Base-by-base conservation (phyloP, 2,888 invertebrate genomes). In the Adineta ricciae region DNA sequence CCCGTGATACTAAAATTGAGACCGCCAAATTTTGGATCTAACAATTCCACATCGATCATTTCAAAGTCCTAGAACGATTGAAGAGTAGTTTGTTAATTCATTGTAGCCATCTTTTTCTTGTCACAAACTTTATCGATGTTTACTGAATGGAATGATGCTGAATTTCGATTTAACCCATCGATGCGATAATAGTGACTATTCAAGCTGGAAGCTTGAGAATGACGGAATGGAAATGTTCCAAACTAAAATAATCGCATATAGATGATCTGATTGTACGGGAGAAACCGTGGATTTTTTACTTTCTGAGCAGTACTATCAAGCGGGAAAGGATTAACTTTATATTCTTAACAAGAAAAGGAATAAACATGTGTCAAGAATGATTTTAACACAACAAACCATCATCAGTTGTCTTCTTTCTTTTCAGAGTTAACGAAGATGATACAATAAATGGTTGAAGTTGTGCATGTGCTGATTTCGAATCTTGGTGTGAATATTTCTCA, bases 1-100 rank as follows among this genome's bases (percentile, higher is more conserved):
- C 96, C 96, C 86, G 93, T 94, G 87, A 95, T 94, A 89, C 94
- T 94, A 91, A 96, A 94, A 2, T 95, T 95, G 0, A 96, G 92
- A 0, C 96, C 95, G 0, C 78, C n/a, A 24, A 78, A 78, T 41
- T 21, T 41, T 41, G 78, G 78, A 78, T 41, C 41, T 38, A 78
- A 41, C n/a, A 78, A 78, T 78, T 41, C 41, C n/a, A 78, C 14
- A 41, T 78, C 78, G 41, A 78, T 41, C 41, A 41, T 38, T 78
- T 78, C 78, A 5, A n/a, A n/a, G n/a, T 78, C 78, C 78, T 78
- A 78, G 2, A 5, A 41, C 8, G 21, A 41, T 41, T 41, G 32
- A 50, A 50, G 0, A 64, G 27, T 32, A 32, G 5, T 24, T 32
- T 32, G 11, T 21, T 38, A 19, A 73, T 38, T 24, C 36, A 9